phyloP scores from a whole-genome alignment of 2,113 vertebrate genomes.

The Chionodraco myersi region DNA sequence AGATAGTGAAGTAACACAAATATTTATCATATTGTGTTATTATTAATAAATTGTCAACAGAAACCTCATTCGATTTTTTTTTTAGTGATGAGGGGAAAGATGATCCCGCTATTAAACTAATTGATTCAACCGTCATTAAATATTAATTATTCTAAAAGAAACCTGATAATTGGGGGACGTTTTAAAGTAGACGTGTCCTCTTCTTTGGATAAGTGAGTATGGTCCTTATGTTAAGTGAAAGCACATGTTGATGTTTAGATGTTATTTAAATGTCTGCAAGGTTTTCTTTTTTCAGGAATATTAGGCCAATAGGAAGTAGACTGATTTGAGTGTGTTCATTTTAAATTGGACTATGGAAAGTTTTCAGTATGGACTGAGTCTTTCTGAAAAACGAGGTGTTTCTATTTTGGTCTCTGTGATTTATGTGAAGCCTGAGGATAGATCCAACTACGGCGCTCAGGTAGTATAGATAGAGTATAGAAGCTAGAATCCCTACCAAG shows the following conservation, averaged over 20 bases:
- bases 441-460: background rate
- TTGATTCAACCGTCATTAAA: constrained; percentile 42
- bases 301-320: background rate
- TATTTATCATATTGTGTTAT: background rate
- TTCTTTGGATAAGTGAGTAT: background rate
- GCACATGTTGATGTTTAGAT: too few species aligned
- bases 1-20: background rate
- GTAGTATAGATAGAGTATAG: background rate
- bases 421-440: constrained; percentile 32
- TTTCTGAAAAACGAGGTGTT: constrained; percentile 13
- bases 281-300: background rate
- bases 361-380: constrained; percentile 4
- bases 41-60: constrained; percentile 11
- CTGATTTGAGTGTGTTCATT: background rate
- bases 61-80: constrained; percentile 34
- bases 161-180: constrained; percentile 39
- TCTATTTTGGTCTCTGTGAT: constrained; percentile 47
- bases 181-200: background rate
- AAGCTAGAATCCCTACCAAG: background rate
- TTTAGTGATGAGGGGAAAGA: constrained; percentile 18
- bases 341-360: background rate
- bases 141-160: constrained; percentile 48
- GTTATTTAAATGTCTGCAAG: too few species aligned
- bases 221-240: background rate
- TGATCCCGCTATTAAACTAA: constrained; percentile 30